Base-by-base conservation (phyloP, 2,888 invertebrate genomes). In the Drosophila buzzatii region DNA sequence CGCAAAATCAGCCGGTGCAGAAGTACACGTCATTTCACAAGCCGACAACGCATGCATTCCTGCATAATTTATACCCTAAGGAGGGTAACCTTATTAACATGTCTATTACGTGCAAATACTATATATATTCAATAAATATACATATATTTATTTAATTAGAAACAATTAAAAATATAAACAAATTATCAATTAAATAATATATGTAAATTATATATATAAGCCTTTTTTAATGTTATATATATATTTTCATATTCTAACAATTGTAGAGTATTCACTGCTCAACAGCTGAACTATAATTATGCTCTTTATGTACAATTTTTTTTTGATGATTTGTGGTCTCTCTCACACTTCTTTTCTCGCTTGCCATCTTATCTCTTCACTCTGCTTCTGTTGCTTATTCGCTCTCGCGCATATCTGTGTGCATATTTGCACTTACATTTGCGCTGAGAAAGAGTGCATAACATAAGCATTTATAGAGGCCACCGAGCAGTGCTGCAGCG, bases 391-490 rank as follows among this genome's bases (percentile, higher is more conserved):
- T 20, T 58, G 20, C 39, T 35, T 23, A 31, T 49, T 35, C 61
- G 12, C 27, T 49, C 37, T 4, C 70, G 61, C 70, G 53, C 66
- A 72, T 60, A 33, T 41, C 57, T 66, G 66, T 61, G 33, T 55
- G 39, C 55, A 65, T 64, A 56, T 49, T 41, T 52, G 44, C 65
- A 61, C 60, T 59, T 55, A 27, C 51, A 69, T 35, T 52, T 41
- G 10, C 39, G 37, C 58, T 72, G 81, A 84, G 72, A 65, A 71
- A 68, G 78, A 73, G 80, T 80, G 80, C 87, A 69, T 72, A 79
- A 68, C 75, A 78, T 85, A 86, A 88, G 84, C 82, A 86, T 80
- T 84, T 78, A 69, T 78, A 55, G 78, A 79, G 82, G 84, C 73
- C 83, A 72, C 57, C 76, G 73, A 73, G 85, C 69, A 82, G 79